These are phyloP conservation scores for Tachina grossa DNA, from an alignment of 2,888 invertebrate genomes.

Conservation along the genomic window DNA sequence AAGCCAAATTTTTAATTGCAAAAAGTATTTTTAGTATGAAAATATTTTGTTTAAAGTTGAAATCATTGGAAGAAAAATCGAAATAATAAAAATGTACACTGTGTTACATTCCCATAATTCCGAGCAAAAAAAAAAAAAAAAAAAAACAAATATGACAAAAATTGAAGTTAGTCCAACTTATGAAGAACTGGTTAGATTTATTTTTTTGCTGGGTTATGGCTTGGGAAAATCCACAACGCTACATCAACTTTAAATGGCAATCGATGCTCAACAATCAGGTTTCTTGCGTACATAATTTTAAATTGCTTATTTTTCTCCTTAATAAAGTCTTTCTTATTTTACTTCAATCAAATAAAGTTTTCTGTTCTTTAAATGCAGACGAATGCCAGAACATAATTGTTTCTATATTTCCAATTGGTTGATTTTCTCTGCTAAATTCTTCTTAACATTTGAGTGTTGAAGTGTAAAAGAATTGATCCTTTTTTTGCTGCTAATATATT, in stretches of 20 bases:
- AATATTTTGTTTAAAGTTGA: neutral
- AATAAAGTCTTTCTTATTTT: neutral
- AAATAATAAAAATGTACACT: too few species aligned
- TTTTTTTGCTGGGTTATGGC: too few species aligned
- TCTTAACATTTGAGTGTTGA: constrained; percentile 30
- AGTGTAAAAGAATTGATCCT: constrained; percentile 33
- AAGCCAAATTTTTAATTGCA: neutral
- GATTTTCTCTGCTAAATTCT: constrained; percentile 23
- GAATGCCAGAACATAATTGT: constrained; percentile 22
- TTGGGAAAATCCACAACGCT: too few species aligned
- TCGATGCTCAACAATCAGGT: too few species aligned
- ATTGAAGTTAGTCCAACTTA: too few species aligned
- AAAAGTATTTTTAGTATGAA: neutral
- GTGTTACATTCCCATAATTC: too few species aligned
- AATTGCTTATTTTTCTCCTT: constrained; percentile 9
- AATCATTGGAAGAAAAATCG: too few species aligned
- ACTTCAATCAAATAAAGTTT: constrained; percentile 27
- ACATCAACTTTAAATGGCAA: too few species aligned
- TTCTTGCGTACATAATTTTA: neutral
- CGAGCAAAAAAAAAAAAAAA: too few species aligned
- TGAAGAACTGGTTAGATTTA: too few species aligned
- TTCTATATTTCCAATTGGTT: constrained; percentile 46
- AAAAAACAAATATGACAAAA: too few species aligned
- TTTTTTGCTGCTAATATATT: neutral
- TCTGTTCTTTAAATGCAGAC: neutral